These are phyloP conservation scores for Antedon mediterranea DNA, from an alignment of 53 echinoderm and acorn worm species.

Conservation along the genomic window DNA sequence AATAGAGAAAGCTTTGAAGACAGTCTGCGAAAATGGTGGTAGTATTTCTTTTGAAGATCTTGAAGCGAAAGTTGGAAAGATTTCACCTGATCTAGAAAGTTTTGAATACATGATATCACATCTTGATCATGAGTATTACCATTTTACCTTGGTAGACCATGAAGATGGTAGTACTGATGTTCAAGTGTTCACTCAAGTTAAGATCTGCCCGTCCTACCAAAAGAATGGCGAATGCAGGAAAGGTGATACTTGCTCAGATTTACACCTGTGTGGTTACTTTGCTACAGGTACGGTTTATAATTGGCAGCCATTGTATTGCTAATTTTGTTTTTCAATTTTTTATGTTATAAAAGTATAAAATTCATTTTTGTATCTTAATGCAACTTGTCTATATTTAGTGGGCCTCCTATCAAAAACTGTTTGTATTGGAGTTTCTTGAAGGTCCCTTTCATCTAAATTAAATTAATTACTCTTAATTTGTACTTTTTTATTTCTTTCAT, in stretches of 20 bases:
- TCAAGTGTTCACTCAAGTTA: background rate
- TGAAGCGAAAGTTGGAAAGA: background rate
- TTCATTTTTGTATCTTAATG: too few relatives aligned
- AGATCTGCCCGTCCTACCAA: background rate
- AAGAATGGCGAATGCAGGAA: background rate
- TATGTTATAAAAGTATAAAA: too few relatives aligned
- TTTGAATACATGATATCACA: background rate
- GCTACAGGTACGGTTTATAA: background rate
- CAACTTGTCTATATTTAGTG: too few relatives aligned
- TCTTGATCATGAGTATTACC: background rate
- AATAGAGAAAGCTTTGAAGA: background rate
- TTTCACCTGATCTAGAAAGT: background rate
- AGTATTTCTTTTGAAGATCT: background rate
- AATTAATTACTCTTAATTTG: too few relatives aligned
- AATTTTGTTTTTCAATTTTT: too few relatives aligned
- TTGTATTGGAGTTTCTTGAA: too few relatives aligned
- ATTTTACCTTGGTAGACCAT: background rate
- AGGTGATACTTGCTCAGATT: background rate
- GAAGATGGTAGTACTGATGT: background rate
- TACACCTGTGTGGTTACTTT: background rate
- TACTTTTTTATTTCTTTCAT: too few relatives aligned
- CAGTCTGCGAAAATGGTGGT: background rate
- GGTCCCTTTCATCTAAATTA: too few relatives aligned
- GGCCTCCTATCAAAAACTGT: too few relatives aligned
- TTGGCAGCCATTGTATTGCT: too few relatives aligned